These are phyloP conservation scores for Margarornis squamiger DNA, from an alignment of 2,797 vertebrate genomes.

Conservation along the genomic window DNA sequence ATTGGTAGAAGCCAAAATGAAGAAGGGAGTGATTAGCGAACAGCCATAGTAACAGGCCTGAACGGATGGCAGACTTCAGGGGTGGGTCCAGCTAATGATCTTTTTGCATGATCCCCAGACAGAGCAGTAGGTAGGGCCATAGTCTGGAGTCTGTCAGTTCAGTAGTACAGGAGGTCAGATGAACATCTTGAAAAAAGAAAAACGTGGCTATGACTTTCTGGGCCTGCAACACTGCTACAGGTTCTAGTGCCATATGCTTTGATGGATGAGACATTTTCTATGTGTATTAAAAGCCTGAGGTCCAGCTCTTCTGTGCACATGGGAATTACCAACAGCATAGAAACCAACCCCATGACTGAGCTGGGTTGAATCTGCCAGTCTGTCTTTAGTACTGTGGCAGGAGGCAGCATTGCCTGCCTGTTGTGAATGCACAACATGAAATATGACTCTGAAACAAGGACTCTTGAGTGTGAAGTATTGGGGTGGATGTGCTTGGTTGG, in stretches of 20 bases:
- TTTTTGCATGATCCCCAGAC: background rate
- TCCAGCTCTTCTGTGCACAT: background rate
- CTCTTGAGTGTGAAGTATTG: background rate
- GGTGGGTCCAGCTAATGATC: background rate
- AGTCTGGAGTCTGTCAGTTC: background rate
- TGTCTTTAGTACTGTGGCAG: background rate
- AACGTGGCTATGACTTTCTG: background rate
- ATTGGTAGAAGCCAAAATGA: background rate
- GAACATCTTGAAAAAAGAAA: background rate
- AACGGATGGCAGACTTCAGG: background rate
- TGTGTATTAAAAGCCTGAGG: background rate
- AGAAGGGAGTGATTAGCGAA: background rate
- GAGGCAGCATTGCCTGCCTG: background rate
- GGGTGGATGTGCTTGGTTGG: background rate
- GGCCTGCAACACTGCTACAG: background rate
- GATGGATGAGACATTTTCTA: background rate
- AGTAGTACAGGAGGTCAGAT: background rate
- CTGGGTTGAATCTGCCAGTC: background rate
- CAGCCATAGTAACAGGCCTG: background rate
- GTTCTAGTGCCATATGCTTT: background rate
- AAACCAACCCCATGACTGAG: background rate
- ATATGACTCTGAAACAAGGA: background rate
- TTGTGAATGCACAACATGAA: background rate
- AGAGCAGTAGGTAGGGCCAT: background rate
- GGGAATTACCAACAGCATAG: background rate